phyloP scores from a whole-genome alignment of 2,113 vertebrate genomes.

The Sturnus vulgaris region DNA sequence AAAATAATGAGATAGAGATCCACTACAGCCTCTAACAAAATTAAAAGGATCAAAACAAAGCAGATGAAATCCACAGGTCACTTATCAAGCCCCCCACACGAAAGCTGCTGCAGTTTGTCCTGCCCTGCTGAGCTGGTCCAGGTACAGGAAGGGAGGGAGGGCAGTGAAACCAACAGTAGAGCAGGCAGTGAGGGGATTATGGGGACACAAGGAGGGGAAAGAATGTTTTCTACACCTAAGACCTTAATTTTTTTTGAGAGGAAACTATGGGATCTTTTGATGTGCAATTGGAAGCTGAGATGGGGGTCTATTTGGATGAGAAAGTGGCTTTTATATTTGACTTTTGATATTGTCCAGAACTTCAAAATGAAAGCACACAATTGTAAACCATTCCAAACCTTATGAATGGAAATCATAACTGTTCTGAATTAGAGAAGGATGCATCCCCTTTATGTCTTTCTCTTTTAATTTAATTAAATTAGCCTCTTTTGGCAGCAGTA shows the following conservation, averaged over 20 bases:
- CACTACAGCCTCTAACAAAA: not conserved
- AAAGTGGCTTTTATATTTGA: constrained; percentile 12
- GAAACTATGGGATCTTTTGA: not conserved
- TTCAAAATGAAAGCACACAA: constrained; percentile 10
- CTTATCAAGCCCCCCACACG: not conserved
- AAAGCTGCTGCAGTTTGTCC: not conserved
- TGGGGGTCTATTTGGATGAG: not conserved
- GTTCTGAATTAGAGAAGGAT: not conserved
- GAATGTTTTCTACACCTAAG: not conserved
- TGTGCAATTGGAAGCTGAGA: not conserved
- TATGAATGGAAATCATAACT: not conserved
- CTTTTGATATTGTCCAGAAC: not conserved
- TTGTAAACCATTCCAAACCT: constrained; percentile 21
- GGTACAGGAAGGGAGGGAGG: not conserved
- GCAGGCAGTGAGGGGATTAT: not conserved
- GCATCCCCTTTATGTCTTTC: not conserved
- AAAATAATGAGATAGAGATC: not conserved
- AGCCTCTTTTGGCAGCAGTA: not conserved
- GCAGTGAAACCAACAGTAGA: not conserved
- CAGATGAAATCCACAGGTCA: not conserved
- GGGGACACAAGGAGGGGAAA: not conserved
- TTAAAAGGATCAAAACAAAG: not conserved
- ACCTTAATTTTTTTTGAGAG: not conserved
- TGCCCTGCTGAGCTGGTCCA: not conserved
- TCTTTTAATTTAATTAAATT: constrained; percentile 10